These are phyloP conservation scores for Danio albolineatus DNA, from an alignment of 2,797 vertebrate genomes.

Conservation along the genomic window DNA sequence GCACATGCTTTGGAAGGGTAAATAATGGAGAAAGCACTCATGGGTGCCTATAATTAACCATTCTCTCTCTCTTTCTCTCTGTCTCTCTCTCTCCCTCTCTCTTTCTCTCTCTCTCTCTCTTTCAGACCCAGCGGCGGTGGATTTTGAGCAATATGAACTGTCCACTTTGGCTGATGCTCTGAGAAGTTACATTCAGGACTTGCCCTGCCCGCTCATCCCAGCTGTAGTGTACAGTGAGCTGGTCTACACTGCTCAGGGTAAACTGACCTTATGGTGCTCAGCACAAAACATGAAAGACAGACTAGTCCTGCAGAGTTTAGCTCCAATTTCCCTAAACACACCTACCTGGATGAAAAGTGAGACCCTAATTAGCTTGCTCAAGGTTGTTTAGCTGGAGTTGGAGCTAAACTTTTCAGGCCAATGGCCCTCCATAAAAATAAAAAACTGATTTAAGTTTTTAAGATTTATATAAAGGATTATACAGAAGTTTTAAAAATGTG, in stretches of 20 bases:
- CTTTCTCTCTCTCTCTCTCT: conserved; percentile 9
- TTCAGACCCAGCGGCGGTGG: conserved; percentile 68
- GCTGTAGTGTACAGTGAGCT: conserved; percentile 75
- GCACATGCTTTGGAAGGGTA: conserved; percentile 26
- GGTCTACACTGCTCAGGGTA: conserved; percentile 79
- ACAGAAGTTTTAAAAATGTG: too few species aligned
- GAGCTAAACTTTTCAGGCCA: too few species aligned
- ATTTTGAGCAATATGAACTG: conserved; percentile 74
- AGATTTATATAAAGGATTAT: too few species aligned
- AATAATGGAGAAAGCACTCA: conserved; percentile 33
- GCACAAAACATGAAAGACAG: neutral
- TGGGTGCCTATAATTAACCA: conserved; percentile 28
- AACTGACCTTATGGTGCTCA: neutral
- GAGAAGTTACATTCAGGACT: conserved; percentile 72
- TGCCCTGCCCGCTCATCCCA: conserved; percentile 73
- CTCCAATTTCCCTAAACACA: too few species aligned
- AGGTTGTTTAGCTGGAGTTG: too few species aligned
- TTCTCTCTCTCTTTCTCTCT: conserved; percentile 16
- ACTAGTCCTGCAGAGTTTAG: too few species aligned
- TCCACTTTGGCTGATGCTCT: conserved; percentile 72
- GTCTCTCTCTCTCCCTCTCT: conserved; percentile 5
- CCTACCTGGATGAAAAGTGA: too few species aligned
- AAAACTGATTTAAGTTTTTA: too few species aligned
- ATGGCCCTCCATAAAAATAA: too few species aligned
- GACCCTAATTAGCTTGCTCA: too few species aligned